phyloP scores from a whole-genome alignment of 2,888 invertebrate species.

The Lycophotia porphyrea region DNA sequence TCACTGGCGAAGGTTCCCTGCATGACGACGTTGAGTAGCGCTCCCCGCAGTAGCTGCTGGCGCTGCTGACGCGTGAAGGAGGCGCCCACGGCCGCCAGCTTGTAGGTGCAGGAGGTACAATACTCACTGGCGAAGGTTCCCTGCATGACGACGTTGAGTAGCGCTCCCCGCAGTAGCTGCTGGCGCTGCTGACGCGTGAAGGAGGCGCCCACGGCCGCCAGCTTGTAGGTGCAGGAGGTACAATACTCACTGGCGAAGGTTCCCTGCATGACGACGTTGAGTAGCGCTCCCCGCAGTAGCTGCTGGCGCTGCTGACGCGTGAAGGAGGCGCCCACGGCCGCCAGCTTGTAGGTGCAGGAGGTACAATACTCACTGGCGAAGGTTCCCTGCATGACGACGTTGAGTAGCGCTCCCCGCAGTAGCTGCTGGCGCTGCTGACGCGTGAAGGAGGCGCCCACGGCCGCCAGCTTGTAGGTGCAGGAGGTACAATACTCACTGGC shows the following conservation, averaged over 20 bases:
- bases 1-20: constrained; percentile 85
- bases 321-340: constrained; percentile 85
- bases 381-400: constrained; percentile 86
- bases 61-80: constrained; percentile 85
- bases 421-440: constrained; percentile 83
- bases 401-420: constrained; percentile 79
- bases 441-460: constrained; percentile 85
- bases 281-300: constrained; percentile 77
- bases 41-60: constrained; percentile 79
- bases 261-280: constrained; percentile 86
- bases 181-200: constrained; percentile 85
- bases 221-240: too few relatives aligned
- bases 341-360: too few relatives aligned
- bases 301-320: constrained; percentile 84
- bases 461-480: constrained; percentile 82
- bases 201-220: constrained; percentile 85
- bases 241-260: constrained; percentile 82
- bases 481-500: constrained; percentile 80
- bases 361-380: constrained; percentile 81
- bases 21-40: constrained; percentile 85
- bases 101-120: too few relatives aligned
- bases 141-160: constrained; percentile 86
- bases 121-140: constrained; percentile 83
- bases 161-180: constrained; percentile 77
- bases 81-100: constrained; percentile 84